Percentiles rank a stretch among this genome's conserved stretches.
Conservation (phyloP, 2,113 vertebrate species). For the Raphicerus campestris region DNA sequence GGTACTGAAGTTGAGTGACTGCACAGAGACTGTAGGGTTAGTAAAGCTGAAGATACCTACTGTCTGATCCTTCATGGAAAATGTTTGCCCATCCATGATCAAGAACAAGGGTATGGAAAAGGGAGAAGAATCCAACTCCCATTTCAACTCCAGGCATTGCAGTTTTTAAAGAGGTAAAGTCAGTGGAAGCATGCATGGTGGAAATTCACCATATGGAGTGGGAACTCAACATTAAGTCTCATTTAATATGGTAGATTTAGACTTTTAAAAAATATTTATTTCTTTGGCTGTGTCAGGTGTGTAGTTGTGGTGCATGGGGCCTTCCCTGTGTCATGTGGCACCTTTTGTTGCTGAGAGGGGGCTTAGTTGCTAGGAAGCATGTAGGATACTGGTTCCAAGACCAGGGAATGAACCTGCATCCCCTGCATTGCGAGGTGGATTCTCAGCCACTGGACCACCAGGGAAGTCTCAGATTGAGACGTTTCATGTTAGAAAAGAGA, state of each 20-base stretch:
- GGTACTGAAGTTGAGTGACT: neutral
- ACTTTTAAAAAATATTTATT: neutral
- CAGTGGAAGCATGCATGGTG: neutral
- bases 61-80: neutral
- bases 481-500: neutral
- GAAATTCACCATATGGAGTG: neutral
- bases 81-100: neutral
- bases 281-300: neutral
- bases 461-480: neutral
- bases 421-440: neutral
- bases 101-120: neutral
- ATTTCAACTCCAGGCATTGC: neutral
- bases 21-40: neutral
- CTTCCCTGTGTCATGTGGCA: neutral
- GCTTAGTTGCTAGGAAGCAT: neutral
- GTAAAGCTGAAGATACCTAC: neutral
- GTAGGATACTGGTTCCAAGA: neutral
- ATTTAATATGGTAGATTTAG: neutral
- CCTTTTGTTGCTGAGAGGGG: neutral
- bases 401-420: neutral
- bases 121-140: neutral
- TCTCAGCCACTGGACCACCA: neutral
- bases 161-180: neutral
- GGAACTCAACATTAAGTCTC: neutral
- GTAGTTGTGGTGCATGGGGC: neutral